Percentiles rank a stretch among this genome's conserved stretches.
phyloP scores from a whole-genome alignment of 2,797 vertebrate species.

The Antennarius maculatus region DNA sequence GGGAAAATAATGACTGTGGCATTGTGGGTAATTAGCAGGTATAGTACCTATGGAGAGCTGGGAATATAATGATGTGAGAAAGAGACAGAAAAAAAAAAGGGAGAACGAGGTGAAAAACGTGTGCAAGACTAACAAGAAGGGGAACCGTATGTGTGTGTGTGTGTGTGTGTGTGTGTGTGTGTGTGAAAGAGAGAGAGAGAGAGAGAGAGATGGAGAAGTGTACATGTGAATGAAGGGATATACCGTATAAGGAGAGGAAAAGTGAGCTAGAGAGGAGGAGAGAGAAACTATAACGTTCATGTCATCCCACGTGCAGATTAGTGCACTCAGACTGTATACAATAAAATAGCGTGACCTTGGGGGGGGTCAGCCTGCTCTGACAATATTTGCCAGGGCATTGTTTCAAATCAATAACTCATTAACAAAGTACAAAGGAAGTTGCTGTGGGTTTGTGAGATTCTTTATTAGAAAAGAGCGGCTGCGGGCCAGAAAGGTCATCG shows the following conservation, averaged over 20 bases:
- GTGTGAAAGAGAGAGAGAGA: background rate
- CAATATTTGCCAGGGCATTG: constrained; percentile 97
- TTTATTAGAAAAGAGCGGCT: constrained; percentile 93
- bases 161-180: background rate
- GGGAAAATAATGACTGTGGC: constrained; percentile 78
- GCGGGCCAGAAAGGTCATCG: constrained; percentile 94
- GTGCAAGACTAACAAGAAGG: constrained; percentile 66
- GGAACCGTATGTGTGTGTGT: constrained; percentile 6
- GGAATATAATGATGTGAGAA: constrained; percentile 82
- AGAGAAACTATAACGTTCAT: constrained; percentile 63
- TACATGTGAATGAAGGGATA: constrained; percentile 56
- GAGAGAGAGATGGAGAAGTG: constrained; percentile 15
- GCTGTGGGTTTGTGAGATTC: constrained; percentile 87
- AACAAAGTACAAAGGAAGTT: constrained; percentile 99
- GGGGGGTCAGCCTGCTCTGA: constrained; percentile 88
- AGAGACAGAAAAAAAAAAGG: constrained; percentile 70
- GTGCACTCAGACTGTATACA: constrained; percentile 84
- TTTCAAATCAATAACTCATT: constrained; percentile 99
- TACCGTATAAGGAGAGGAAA: constrained; percentile 32
- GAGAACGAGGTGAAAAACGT: constrained; percentile 76
- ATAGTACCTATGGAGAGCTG: constrained; percentile 77
- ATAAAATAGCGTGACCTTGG: constrained; percentile 90
- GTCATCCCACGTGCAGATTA: constrained; percentile 80
- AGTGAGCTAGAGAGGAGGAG: constrained; percentile 35
- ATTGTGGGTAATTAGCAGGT: constrained; percentile 81